Base-by-base conservation (phyloP, 2,797 vertebrate species). In the Karalla daura region DNA sequence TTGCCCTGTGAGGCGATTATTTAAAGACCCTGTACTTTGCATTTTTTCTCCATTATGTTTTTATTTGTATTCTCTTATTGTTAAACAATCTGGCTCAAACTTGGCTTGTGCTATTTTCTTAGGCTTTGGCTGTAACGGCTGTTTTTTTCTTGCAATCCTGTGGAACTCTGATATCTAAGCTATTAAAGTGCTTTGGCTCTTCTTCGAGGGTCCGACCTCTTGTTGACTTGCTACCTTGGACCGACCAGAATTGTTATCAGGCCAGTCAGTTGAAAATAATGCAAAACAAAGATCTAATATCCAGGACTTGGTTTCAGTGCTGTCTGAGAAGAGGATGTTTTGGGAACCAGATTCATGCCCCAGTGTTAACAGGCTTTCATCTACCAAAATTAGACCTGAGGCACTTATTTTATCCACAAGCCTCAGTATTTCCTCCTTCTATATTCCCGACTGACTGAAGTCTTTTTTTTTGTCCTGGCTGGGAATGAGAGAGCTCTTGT, bases 341-440 rank as follows among this genome's bases (percentile, higher is more conserved):
- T 69, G 25, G 58, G 55, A 72, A 47, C 46, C 58, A 24, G 28
- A 77, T 70, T 79, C 58, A n/a, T 74, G 62, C 63, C 33, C 39
- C 63, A 63, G 13, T 41, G 66, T 86, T 85, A 43, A 40, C 67
- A 50, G 23, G 49, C 78, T 87, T 88, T 87, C 76, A 86, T 79
- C 68, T 56, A 45, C 65, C 50, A 75, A 78, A 84, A 85, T 84
- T 75, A 79, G 72, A 82, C 70, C 83, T 69, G 25, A 79, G 76
- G 62, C 73, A 33, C 52, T 77, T 64, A 62, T 75, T 83, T 71
- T 74, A 78, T 77, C 84, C 67, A 75, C 67, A 67, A 67, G 53
- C 70, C 64, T 62, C 52, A 46, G 59, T 46, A 46, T 78, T 81
- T 88, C 70, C 72, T 80, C 61, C 81, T 47, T 80, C 66, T 80